A percentile compares a stretch with the other conserved stretches of the same genome.
Evolutionary conservation across 2,888 invertebrate species (phyloP).

Genomic region (Pheosia gnoma): DNA sequence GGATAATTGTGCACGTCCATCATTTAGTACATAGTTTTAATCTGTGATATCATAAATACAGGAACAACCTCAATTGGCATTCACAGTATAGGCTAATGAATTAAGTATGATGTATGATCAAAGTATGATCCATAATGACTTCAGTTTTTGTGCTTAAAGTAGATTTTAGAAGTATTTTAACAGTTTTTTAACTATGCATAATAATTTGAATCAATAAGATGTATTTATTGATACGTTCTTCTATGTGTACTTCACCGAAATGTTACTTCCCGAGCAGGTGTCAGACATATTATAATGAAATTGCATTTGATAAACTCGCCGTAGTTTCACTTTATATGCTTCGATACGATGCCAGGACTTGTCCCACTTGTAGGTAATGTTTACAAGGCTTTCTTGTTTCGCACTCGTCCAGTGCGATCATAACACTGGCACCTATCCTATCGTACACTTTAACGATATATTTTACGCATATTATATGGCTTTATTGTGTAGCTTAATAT

Average conservation of each 20-base stretch:
- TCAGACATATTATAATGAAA: conserved; percentile 68
- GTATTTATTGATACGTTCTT: conserved; percentile 14
- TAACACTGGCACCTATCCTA: conserved; percentile 43
- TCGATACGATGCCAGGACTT: conserved; percentile 61
- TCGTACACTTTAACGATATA: conserved; percentile 44
- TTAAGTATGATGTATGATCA: too few relatives aligned
- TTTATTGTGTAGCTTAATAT: conserved; percentile 28
- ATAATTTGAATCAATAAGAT: too few relatives aligned
- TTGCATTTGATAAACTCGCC: conserved; percentile 71
- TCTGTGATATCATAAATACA: too few relatives aligned
- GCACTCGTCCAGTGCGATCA: conserved; percentile 46
- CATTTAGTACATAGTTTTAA: too few relatives aligned
- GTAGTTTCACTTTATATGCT: conserved; percentile 75
- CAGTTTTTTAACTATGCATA: too few relatives aligned
- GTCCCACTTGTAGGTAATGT: conserved; percentile 65
- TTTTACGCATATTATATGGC: conserved; percentile 37
- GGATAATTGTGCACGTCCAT: too few relatives aligned
- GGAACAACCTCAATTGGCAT: too few relatives aligned
- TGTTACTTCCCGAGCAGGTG: conserved; percentile 51
- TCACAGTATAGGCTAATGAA: too few relatives aligned
- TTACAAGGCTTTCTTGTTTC: conserved; percentile 74
- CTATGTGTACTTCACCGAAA: conserved; percentile 13
- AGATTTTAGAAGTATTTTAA: too few relatives aligned
- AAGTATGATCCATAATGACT: too few relatives aligned
- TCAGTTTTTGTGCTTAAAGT: too few relatives aligned